phyloP scores from a whole-genome alignment of 2,113 vertebrate species.

The Theristicus caerulescens region DNA sequence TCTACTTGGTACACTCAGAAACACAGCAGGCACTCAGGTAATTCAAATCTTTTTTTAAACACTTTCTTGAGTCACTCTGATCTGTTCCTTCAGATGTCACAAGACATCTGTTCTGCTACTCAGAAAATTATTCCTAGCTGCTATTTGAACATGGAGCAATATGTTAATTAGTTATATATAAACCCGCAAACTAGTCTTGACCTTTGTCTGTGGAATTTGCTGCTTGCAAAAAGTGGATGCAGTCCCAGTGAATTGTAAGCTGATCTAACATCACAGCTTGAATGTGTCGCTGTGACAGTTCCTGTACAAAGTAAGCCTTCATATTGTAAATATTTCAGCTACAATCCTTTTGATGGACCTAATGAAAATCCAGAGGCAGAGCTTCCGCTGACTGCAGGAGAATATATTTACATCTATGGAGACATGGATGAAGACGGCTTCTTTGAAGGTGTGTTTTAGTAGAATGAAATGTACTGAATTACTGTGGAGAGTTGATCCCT shows the following conservation, averaged over 20 bases:
- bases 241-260: background rate
- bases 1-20: background rate
- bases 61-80: background rate
- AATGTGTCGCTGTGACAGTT: background rate
- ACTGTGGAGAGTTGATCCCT: background rate
- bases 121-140: background rate
- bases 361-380: slow-evolving; percentile 98
- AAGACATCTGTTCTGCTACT: background rate
- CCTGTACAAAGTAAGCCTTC: background rate
- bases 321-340: slow-evolving; percentile 76
- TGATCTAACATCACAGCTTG: background rate
- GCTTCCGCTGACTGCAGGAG: slow-evolving; percentile 93
- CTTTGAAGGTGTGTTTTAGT: slow-evolving; percentile 87
- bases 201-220: background rate
- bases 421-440: slow-evolving; percentile 98
- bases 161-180: background rate
- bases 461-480: background rate
- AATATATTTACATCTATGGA: slow-evolving; percentile 96
- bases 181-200: background rate
- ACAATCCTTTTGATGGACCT: slow-evolving; percentile 96
- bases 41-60: background rate
- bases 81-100: background rate
- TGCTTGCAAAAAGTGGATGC: background rate
- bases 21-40: background rate
- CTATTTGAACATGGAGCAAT: background rate